These are phyloP conservation scores for Lumbricus terrestris DNA, from an alignment of 2,888 invertebrate genomes.

Conservation along the genomic window DNA sequence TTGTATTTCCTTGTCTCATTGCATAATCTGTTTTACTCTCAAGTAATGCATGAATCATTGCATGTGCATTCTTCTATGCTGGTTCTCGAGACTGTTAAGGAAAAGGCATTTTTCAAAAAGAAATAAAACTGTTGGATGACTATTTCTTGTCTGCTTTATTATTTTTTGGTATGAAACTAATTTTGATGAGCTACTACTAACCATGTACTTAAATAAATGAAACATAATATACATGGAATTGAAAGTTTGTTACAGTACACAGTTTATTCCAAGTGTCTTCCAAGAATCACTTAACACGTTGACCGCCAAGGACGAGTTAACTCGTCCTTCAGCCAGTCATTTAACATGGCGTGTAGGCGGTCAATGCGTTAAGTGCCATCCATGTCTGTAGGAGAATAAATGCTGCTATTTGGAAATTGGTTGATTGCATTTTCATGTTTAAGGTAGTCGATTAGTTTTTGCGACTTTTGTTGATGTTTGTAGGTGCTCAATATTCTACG, in stretches of 20 bases:
- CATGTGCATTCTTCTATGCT: neutral
- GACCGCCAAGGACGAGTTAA: too few species aligned
- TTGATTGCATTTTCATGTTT: too few species aligned
- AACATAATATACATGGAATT: neutral
- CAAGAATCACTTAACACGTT: too few species aligned
- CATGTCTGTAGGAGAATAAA: too few species aligned
- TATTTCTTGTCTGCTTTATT: neutral
- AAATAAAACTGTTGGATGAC: neutral
- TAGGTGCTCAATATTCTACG: too few species aligned
- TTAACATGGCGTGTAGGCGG: too few species aligned
- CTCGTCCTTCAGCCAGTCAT: too few species aligned
- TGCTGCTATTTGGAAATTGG: too few species aligned
- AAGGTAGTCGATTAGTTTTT: too few species aligned
- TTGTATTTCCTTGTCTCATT: neutral
- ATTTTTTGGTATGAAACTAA: neutral
- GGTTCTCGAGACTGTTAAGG: neutral
- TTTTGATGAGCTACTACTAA: neutral
- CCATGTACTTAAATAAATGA: neutral
- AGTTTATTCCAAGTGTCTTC: too few species aligned
- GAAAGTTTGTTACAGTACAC: neutral
- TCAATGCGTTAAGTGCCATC: too few species aligned
- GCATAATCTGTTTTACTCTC: neutral
- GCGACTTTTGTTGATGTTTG: too few species aligned
- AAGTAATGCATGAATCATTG: neutral
- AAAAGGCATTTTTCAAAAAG: neutral